These are phyloP conservation scores for Pampusana beccarii DNA, from an alignment of 2,113 vertebrate genomes.

Conservation along the genomic window DNA sequence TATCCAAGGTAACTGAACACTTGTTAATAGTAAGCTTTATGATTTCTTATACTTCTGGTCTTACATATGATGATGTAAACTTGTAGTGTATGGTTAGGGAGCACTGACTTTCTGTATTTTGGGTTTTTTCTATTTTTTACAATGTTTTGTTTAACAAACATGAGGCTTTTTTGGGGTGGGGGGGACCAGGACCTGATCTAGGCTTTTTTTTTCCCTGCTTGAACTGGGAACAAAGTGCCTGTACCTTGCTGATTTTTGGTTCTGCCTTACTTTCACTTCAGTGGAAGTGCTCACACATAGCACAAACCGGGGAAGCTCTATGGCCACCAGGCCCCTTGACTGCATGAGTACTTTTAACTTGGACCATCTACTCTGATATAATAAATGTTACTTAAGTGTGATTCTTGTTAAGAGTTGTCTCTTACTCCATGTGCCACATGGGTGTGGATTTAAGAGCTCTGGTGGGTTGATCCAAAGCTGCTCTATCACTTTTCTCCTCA, in stretches of 20 bases:
- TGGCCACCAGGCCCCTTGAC: not conserved
- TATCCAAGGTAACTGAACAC: not conserved
- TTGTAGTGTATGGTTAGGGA: slow-evolving; percentile 40
- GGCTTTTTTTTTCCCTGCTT: slow-evolving; percentile 61
- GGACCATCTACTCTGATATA: slow-evolving; percentile 55
- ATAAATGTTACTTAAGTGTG: slow-evolving; percentile 65
- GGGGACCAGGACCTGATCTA: slow-evolving; percentile 49
- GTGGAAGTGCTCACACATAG: slow-evolving; percentile 48
- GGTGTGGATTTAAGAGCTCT: not conserved
- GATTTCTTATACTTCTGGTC: slow-evolving; percentile 53
- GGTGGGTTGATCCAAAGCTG: too few species aligned
- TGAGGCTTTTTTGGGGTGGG: slow-evolving; percentile 7
- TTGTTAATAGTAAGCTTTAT: slow-evolving; percentile 23
- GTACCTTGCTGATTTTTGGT: slow-evolving; percentile 61
- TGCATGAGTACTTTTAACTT: slow-evolving; percentile 60
- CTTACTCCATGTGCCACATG: fast-evolving
- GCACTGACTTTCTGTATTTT: slow-evolving; percentile 43
- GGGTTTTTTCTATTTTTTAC: slow-evolving; percentile 63
- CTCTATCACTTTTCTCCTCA: too few species aligned
- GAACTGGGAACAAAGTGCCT: slow-evolving; percentile 67
- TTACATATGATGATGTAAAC: slow-evolving; percentile 42
- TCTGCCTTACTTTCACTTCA: slow-evolving; percentile 70
- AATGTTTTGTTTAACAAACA: slow-evolving; percentile 47
- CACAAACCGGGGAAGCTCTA: slow-evolving; percentile 45
- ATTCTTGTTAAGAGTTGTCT: not conserved